Percentiles rank a stretch among this genome's conserved stretches.
Evolutionary conservation across 2,888 invertebrate genomes (phyloP).

Genomic region (Gortyna flavago): DNA sequence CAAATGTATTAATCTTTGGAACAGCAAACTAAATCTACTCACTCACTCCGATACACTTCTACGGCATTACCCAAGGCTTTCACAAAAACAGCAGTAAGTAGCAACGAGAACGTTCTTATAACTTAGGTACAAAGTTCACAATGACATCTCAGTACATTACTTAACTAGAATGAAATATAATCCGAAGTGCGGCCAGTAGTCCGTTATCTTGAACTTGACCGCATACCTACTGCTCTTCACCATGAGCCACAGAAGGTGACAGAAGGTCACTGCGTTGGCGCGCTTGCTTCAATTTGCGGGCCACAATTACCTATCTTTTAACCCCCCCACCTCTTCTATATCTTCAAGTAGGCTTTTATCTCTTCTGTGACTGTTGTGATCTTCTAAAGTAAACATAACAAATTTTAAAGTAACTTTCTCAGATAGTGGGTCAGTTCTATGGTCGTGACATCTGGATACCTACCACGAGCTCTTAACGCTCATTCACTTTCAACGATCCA

Average conservation of each 20-base stretch:
- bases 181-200: conserved; percentile 26
- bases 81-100: background rate
- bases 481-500: too few species aligned
- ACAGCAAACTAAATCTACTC: background rate
- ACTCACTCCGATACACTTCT: background rate
- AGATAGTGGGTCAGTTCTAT: background rate
- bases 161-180: conserved; percentile 35
- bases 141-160: conserved; percentile 14
- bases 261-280: conserved; percentile 41
- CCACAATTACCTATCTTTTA: background rate
- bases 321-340: too few species aligned
- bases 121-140: background rate
- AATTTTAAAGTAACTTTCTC: background rate
- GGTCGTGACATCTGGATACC: too few species aligned
- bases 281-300: conserved; percentile 5
- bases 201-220: conserved; percentile 64
- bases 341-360: background rate
- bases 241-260: conserved; percentile 44
- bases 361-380: background rate
- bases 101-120: background rate
- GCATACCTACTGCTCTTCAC: conserved; percentile 13
- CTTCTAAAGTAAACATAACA: background rate
- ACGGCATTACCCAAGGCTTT: background rate
- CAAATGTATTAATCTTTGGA: background rate
- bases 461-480: too few species aligned